Conservation (phyloP, 1,140 invertebrate genomes). For the Zelostemma sp. region DNA sequence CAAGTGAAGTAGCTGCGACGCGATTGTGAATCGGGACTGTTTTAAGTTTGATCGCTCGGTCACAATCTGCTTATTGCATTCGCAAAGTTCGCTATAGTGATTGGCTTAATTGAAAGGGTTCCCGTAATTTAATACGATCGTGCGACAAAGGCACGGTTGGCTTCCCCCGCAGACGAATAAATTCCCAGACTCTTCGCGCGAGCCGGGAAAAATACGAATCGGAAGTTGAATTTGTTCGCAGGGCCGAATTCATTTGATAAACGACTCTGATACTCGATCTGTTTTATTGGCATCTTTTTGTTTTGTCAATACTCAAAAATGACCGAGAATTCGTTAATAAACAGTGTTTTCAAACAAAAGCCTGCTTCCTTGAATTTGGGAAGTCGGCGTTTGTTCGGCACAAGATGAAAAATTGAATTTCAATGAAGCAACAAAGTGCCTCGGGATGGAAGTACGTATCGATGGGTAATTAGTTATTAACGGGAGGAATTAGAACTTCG, state of each 20-base stretch:
- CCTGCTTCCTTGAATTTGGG: conserved; percentile 12
- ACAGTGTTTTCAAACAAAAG: no score
- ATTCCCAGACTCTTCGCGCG: conserved; percentile 20
- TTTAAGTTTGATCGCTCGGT: conserved; percentile 35
- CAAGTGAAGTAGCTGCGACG: conserved; percentile 25
- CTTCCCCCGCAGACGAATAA: conserved; percentile 26
- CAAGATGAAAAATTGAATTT: conserved; percentile 41
- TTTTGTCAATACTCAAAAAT: no score
- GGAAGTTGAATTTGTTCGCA: conserved; percentile 7
- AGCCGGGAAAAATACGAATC: background rate
- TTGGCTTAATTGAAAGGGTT: conserved; percentile 39
- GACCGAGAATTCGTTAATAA: conserved; percentile 23
- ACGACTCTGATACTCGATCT: conserved; percentile 39
- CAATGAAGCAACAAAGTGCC: conserved; percentile 32
- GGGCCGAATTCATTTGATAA: conserved; percentile 37
- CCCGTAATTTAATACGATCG: conserved; percentile 25
- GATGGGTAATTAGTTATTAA: conserved; percentile 62
- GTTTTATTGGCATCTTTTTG: conserved; percentile 32
- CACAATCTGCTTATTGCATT: conserved; percentile 31
- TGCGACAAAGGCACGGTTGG: conserved; percentile 13
- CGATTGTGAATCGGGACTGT: conserved; percentile 10
- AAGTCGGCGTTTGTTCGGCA: conserved; percentile 22
- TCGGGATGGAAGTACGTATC: conserved; percentile 40
- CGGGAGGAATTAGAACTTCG: conserved; percentile 43
- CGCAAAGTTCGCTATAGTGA: conserved; percentile 24